phyloP scores from a whole-genome alignment of 2,113 vertebrate genomes.

The Colaptes auratus region DNA sequence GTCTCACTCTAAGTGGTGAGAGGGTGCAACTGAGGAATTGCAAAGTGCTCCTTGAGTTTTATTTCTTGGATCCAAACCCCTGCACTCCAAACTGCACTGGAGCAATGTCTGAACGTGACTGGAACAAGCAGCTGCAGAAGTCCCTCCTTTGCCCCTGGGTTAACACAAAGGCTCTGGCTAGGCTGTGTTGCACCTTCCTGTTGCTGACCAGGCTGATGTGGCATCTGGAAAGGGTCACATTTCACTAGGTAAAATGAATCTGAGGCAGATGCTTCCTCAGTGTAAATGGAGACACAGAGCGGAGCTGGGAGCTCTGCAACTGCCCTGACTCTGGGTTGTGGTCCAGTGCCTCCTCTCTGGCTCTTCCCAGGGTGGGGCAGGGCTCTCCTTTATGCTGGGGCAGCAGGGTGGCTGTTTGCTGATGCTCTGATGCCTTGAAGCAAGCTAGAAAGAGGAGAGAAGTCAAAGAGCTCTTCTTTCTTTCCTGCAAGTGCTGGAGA shows the following conservation, averaged over 20 bases:
- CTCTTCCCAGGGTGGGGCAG: accelerated
- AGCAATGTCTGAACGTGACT: accelerated
- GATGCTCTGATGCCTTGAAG: background rate
- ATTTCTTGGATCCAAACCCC: background rate
- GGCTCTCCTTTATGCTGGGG: background rate
- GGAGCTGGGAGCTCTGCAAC: accelerated
- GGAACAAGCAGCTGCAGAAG: accelerated
- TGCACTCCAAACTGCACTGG: accelerated
- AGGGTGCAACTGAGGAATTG: background rate
- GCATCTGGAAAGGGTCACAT: background rate
- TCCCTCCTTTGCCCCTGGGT: background rate
- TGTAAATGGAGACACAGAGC: background rate
- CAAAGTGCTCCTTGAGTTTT: background rate
- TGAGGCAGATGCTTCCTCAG: background rate
- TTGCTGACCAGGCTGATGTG: background rate
- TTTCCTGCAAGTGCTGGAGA: accelerated
- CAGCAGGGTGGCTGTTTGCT: background rate
- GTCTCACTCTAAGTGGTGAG: background rate
- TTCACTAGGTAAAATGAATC: background rate
- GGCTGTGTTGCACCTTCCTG: accelerated
- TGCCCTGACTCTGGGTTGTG: accelerated
- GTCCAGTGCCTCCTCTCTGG: accelerated
- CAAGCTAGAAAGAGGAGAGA: background rate
- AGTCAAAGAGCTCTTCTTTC: background rate
- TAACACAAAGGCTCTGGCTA: background rate